phyloP scores from a whole-genome alignment of 2,797 vertebrate genomes.

The Gastrophryne carolinensis region DNA sequence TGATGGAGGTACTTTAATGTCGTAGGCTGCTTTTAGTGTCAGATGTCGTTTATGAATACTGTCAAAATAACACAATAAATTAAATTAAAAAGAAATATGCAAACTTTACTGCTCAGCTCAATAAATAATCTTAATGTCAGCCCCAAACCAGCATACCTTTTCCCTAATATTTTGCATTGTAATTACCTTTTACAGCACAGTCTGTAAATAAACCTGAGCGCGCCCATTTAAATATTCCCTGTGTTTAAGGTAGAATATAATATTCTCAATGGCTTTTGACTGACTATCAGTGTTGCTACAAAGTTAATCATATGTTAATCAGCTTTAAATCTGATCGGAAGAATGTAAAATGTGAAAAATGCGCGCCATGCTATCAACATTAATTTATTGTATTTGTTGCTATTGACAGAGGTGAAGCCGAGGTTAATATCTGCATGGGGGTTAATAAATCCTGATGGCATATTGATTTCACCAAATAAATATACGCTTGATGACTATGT shows the following conservation, averaged over 20 bases:
- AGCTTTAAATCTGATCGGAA: conserved; percentile 53
- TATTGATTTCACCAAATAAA: conserved; percentile 58
- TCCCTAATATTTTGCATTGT: neutral
- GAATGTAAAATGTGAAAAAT: conserved; percentile 58
- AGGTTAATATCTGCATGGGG: conserved; percentile 58
- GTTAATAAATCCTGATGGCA: conserved; percentile 62
- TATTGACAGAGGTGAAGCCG: conserved; percentile 63
- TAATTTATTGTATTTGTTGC: conserved; percentile 60
- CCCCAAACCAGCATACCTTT: neutral
- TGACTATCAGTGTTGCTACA: neutral
- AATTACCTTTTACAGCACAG: neutral
- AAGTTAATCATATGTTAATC: conserved; percentile 48
- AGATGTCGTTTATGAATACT: neutral
- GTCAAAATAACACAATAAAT: neutral
- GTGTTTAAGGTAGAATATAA: neutral
- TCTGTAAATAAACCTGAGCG: neutral
- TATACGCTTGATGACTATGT: conserved; percentile 49
- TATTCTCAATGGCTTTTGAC: conserved; percentile 1
- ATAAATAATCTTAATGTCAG: neutral
- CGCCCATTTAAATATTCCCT: neutral
- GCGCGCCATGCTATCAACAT: conserved; percentile 60
- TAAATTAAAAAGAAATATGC: neutral
- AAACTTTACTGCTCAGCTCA: neutral
- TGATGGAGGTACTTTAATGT: too few species aligned
- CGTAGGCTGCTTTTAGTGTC: neutral